A percentile compares a stretch with the other conserved stretches of the same genome.
phyloP scores from a whole-genome alignment of 2,797 vertebrate species.

The Tinamus major region DNA sequence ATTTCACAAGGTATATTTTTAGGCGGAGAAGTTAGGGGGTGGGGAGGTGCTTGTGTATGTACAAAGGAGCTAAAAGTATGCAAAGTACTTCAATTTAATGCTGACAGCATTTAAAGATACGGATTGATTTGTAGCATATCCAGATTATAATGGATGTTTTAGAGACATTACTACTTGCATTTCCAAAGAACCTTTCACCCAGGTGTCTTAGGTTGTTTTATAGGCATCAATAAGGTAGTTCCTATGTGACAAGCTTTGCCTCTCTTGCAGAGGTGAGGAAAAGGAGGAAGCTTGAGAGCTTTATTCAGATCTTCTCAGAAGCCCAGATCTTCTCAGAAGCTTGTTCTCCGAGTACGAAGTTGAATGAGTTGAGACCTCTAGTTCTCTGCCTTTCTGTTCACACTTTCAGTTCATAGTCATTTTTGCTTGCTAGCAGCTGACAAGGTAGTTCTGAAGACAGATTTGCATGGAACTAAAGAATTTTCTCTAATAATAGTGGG shows the following conservation, averaged over 20 bases:
- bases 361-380: not conserved
- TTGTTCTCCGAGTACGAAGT: not conserved
- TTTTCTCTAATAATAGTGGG: not conserved
- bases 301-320: not conserved
- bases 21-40: not conserved
- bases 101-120: not conserved
- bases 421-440: not conserved
- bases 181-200: not conserved
- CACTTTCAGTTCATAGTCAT: not conserved
- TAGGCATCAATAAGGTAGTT: not conserved
- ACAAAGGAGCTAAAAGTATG: not conserved
- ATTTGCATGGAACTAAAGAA: not conserved
- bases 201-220: not conserved
- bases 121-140: not conserved
- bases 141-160: not conserved
- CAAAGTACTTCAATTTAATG: not conserved
- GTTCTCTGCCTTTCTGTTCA: not conserved
- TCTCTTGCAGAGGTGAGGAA: not conserved
- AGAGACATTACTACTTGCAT: not conserved
- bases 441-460: not conserved
- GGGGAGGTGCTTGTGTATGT: not conserved
- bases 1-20: constrained; percentile 89
- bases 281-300: not conserved
- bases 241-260: not conserved
- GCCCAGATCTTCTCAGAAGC: not conserved